Percentiles rank a stretch among this genome's conserved stretches.
phyloP scores from a whole-genome alignment of 2,797 vertebrate species.

The Oreochromis mossambicus region DNA sequence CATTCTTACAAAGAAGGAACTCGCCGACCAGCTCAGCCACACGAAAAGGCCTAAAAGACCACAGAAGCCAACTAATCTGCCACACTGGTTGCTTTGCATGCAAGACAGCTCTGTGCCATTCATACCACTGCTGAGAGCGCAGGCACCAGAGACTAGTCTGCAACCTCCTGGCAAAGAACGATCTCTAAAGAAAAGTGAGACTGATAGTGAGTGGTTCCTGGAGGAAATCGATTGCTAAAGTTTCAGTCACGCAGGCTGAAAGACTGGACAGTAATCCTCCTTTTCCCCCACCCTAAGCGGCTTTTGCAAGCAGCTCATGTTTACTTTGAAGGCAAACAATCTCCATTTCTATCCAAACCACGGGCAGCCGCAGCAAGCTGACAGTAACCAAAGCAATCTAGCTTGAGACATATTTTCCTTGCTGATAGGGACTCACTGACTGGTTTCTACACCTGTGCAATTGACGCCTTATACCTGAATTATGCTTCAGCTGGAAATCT shows the following conservation, averaged over 20 bases:
- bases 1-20: not conserved
- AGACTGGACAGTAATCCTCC: not conserved
- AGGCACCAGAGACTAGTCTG: not conserved
- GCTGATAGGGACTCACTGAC: not conserved
- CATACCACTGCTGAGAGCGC: accelerated
- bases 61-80: not conserved
- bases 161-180: not conserved
- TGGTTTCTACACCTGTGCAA: not conserved
- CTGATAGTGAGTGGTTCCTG: accelerated
- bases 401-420: not conserved
- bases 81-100: not conserved
- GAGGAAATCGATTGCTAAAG: not conserved
- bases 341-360: not conserved
- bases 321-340: not conserved
- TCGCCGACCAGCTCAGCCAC: not conserved
- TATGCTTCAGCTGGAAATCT: not conserved
- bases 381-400: not conserved
- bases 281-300: not conserved
- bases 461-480: not conserved
- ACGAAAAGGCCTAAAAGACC: not conserved
- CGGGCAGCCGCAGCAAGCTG: accelerated
- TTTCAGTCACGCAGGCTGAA: not conserved
- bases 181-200: not conserved
- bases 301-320: not conserved
- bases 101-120: not conserved